phyloP scores from a whole-genome alignment of 2,113 vertebrate species.

The Ptilonorhynchus violaceus region DNA sequence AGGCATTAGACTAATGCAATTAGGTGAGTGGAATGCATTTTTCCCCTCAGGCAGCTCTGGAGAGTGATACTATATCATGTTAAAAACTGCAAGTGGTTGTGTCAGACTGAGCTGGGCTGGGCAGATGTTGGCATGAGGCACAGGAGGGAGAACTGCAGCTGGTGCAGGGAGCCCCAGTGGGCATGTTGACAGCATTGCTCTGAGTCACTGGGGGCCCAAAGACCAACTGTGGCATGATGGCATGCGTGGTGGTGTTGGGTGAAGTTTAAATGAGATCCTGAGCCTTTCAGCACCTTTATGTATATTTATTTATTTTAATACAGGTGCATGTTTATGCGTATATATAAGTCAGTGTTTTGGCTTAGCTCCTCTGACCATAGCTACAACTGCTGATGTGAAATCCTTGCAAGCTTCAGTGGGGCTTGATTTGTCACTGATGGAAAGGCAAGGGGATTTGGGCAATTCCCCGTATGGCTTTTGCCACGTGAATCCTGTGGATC shows the following conservation, averaged over 20 bases:
- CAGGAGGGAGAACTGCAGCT: neutral
- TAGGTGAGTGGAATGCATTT: constrained; percentile 28
- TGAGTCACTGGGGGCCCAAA: neutral
- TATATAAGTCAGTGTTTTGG: neutral
- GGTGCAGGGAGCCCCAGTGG: neutral
- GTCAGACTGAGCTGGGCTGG: neutral
- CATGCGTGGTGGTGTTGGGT: neutral
- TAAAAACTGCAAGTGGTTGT: neutral
- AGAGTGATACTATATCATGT: constrained; percentile 11
- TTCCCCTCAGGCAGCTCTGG: neutral
- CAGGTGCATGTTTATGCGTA: accelerated
- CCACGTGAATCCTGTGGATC: accelerated
- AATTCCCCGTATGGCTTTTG: accelerated
- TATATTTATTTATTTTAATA: neutral
- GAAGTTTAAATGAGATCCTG: neutral
- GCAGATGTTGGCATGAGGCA: neutral
- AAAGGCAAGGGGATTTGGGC: neutral
- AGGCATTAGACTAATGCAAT: constrained; percentile 14
- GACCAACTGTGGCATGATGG: accelerated
- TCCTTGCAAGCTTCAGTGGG: neutral
- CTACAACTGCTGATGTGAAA: neutral
- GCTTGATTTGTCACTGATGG: neutral
- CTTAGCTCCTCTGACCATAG: neutral
- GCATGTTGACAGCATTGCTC: neutral
- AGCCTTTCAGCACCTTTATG: neutral